phyloP scores from a whole-genome alignment of 1,140 invertebrate species.

The Chironomus striatipennis region DNA sequence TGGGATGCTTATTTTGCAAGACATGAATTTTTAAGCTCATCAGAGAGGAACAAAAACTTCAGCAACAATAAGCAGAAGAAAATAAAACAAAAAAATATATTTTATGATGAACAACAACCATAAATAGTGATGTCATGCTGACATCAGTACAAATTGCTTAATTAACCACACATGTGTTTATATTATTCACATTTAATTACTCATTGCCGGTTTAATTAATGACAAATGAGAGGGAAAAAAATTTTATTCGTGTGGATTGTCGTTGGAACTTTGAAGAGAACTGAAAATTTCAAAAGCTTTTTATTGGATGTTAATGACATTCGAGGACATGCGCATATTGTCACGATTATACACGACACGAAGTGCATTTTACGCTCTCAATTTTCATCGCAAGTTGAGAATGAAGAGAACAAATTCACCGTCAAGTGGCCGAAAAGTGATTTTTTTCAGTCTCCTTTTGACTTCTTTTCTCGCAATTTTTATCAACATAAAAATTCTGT shows the following conservation, averaged over 20 bases:
- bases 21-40: not conserved
- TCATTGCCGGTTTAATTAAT: no score
- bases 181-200: not conserved
- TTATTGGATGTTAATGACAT: slow-evolving; percentile 16
- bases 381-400: not conserved
- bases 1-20: not conserved
- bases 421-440: not conserved
- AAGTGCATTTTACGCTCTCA: not conserved
- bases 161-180: not conserved
- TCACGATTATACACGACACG: not conserved
- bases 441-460: not conserved
- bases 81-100: not conserved
- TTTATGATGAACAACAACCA: no score
- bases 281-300: slow-evolving; percentile 22
- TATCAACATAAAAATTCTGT: not conserved
- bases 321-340: not conserved
- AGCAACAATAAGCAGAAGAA: not conserved
- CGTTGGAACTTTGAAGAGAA: not conserved
- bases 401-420: not conserved
- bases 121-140: not conserved
- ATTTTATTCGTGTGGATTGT: not conserved
- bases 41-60: not conserved
- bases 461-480: no score
- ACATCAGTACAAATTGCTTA: slow-evolving; percentile 12
- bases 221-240: not conserved